These are phyloP conservation scores for Microctenopoma stevenorrisi DNA, from an alignment of 2,797 vertebrate species.

Conservation along the genomic window DNA sequence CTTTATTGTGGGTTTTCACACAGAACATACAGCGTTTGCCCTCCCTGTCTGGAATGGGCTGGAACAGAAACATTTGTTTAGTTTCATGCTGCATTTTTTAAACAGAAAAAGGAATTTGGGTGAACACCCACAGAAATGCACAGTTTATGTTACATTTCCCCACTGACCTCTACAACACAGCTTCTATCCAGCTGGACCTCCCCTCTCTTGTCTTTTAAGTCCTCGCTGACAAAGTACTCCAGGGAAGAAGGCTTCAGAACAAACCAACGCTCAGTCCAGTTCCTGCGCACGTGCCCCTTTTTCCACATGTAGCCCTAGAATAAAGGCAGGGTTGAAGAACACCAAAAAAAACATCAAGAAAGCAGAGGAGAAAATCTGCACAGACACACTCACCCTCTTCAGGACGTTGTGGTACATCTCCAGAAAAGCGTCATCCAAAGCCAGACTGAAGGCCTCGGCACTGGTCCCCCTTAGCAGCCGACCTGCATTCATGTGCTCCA, in stretches of 20 bases:
- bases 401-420: slow-evolving; percentile 87
- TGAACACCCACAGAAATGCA: neutral
- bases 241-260: slow-evolving; percentile 81
- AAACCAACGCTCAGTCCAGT: slow-evolving; percentile 90
- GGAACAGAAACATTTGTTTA: slow-evolving; percentile 14
- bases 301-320: slow-evolving; percentile 88
- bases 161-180: slow-evolving; percentile 82
- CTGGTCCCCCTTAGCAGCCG: slow-evolving; percentile 75
- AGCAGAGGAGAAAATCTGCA: neutral
- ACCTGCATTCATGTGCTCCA: slow-evolving; percentile 77
- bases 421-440: slow-evolving; percentile 83
- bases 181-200: slow-evolving; percentile 81
- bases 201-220: slow-evolving; percentile 84
- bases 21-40: slow-evolving; percentile 86
- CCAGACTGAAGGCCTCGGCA: slow-evolving; percentile 82
- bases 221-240: slow-evolving; percentile 81
- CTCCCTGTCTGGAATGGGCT: slow-evolving; percentile 82
- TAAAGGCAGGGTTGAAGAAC: slow-evolving; percentile 1
- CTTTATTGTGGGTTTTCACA: slow-evolving; percentile 83
- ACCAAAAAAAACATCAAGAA: neutral
- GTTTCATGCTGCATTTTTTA: neutral
- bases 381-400: slow-evolving; percentile 78
- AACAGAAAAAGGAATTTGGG: too few species aligned
- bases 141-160: slow-evolving; percentile 14
- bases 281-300: slow-evolving; percentile 85